Percentiles rank a stretch among this genome's conserved stretches.
These are phyloP conservation scores for Gastrophryne carolinensis DNA, from an alignment of 2,797 vertebrate genomes.

Conservation along the genomic window DNA sequence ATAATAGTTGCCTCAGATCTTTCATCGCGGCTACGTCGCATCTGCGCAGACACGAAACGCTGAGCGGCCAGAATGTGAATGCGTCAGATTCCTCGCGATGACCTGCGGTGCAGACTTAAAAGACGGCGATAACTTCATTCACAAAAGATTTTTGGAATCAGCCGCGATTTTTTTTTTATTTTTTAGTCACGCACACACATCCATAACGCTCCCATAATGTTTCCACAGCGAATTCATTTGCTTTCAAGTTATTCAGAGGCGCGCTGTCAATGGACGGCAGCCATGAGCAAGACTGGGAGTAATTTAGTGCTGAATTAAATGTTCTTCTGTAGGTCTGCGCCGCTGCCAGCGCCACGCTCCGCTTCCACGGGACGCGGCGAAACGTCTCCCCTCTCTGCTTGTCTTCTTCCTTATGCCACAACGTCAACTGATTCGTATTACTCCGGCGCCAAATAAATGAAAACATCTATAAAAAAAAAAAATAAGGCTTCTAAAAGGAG, in stretches of 20 bases:
- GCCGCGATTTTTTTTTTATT: slow-evolving; percentile 48
- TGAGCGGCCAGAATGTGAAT: slow-evolving; percentile 42
- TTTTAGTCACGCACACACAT: slow-evolving; percentile 65
- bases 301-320: slow-evolving; percentile 65
- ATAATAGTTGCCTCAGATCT: slow-evolving; percentile 27
- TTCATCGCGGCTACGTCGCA: neutral
- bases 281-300: slow-evolving; percentile 67
- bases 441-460: slow-evolving; percentile 72
- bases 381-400: slow-evolving; percentile 61
- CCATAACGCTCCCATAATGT: slow-evolving; percentile 52
- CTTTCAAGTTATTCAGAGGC: slow-evolving; percentile 58
- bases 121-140: slow-evolving; percentile 61
- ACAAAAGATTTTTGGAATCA: slow-evolving; percentile 61
- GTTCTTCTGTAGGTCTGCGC: slow-evolving; percentile 54
- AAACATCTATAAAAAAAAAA: slow-evolving; percentile 72
- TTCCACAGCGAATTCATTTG: slow-evolving; percentile 55
- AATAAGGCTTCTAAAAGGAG: slow-evolving; percentile 64
- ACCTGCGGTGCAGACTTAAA: slow-evolving; percentile 65
- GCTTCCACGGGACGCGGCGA: slow-evolving; percentile 39
- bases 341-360: slow-evolving; percentile 60
- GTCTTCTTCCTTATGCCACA: slow-evolving; percentile 59
- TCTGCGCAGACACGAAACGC: slow-evolving; percentile 6
- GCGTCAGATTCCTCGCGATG: slow-evolving; percentile 63
- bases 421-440: slow-evolving; percentile 73
- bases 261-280: slow-evolving; percentile 65